Base-by-base conservation (phyloP, 2,113 vertebrate genomes). In the Sorex fumeus region DNA sequence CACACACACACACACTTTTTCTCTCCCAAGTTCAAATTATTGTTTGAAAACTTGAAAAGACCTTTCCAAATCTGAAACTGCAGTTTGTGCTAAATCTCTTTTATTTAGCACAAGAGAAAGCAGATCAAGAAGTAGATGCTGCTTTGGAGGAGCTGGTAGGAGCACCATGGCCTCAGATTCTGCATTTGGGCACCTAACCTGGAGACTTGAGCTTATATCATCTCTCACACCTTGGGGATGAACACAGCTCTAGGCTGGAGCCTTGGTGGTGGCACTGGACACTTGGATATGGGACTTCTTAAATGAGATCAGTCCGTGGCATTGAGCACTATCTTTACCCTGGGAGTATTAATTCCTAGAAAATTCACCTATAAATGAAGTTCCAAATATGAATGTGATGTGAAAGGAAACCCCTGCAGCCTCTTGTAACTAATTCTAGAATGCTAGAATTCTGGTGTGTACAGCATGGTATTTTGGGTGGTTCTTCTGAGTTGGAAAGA, bases 41-140 rank as follows among this genome's bases (percentile, higher is more conserved):
- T 80, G 88, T 77, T 80, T 30, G 15, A 12, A n/a, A 72, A 72
- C 32, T 57, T 25, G 71, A 91, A 75, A 91, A 34, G 34, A 23
- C 30, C 32, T 40, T 40, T 40, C 40, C 40, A 40, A 40, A 40
- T 40, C 40, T 40, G 40, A 40, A 40, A 40, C 40, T 40, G 40
- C 40, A 40, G 40, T 40, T 40, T 40, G 40, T 40, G 40, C 40
- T 40, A 7, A 40, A 40, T 40, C 40, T 27, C 27, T 47, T 60
- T 60, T 74, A 25, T 32, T 93, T 78, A 50, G 18, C 64, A 36
- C 30, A 78, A 85, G 69, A 72, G 79, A 85, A 86, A 82, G 18
- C 53, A 74, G 27, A 30, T 10, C 25, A 19, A 62, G 40, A 76
- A 66, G 25, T 47, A 77, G 28, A 28, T 13, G 69, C 45, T 80